Conservation (phyloP, 2,888 invertebrate species). For the Dioctria linearis region DNA sequence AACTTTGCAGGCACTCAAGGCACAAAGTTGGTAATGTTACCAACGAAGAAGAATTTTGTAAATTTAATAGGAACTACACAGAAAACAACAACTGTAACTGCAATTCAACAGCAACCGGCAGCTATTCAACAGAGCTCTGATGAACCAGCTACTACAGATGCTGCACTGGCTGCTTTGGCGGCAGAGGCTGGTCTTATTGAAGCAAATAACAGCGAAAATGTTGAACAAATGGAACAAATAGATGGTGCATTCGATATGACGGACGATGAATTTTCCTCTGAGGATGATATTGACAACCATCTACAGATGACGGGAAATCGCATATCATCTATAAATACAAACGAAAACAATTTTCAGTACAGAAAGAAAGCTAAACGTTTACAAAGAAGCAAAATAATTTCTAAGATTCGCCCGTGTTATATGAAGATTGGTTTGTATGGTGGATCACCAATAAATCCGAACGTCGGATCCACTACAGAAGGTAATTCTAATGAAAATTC, state of each 20-base stretch:
- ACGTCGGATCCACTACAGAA: conserved; percentile 40
- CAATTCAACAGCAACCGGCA: conserved; percentile 66
- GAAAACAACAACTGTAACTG: conserved; percentile 57
- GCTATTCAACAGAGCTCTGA: conserved; percentile 67
- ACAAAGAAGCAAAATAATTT: neutral
- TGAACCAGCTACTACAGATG: conserved; percentile 75
- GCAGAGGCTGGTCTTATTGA: conserved; percentile 76
- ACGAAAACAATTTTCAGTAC: neutral
- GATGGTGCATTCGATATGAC: conserved; percentile 63
- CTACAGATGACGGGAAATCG: neutral
- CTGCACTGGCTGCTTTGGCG: conserved; percentile 76
- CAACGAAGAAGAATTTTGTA: conserved; percentile 74
- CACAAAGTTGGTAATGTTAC: conserved; percentile 72
- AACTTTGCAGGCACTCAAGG: conserved; percentile 63
- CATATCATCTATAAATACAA: neutral
- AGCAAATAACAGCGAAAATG: conserved; percentile 60
- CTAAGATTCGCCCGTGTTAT: conserved; percentile 63
- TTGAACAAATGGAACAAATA: conserved; percentile 67
- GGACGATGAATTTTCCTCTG: neutral
- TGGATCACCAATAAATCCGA: conserved; percentile 59
- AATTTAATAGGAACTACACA: conserved; percentile 71
- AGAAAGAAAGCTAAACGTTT: conserved; percentile 37
- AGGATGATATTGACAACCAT: conserved; percentile 4
- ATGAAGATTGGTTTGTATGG: conserved; percentile 62
- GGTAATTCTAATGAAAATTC: neutral